Base-by-base conservation (phyloP, 1,140 invertebrate species). In the Elymnias hypermnestra region DNA sequence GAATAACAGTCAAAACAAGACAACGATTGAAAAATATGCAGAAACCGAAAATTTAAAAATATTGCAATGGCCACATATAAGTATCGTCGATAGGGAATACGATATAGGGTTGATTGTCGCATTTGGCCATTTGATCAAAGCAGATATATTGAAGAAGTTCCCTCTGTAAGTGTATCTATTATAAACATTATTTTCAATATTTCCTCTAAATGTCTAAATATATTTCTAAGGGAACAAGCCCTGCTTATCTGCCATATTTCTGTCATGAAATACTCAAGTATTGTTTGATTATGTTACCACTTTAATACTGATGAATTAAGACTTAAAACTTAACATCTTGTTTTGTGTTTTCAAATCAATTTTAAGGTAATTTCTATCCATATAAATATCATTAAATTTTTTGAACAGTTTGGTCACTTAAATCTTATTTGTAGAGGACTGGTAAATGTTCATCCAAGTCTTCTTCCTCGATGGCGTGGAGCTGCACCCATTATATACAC, bases 381-480 rank as follows among this genome's bases (percentile, higher is more conserved):
- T n/a, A n/a, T n/a, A n/a, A n/a, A n/a, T 10, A 33, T 22, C 18
- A 26, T 10, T 40, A 10, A 22, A 28, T n/a, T 12, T 12, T 12
- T 29, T 10, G 4, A 7, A 2, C 10, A 5, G 7, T 13, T 29
- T 29, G 13, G 10, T 28, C 9, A 25, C 23, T 25, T 26, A 26
- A 26, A 26, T 8, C 10, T 10, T 62, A 59, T 50, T 88, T 89
- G 55, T 64, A 97, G 95, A 78, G 97, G 97, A 8, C 95, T 97
- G 87, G 84, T 97, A 23, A 97, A 97, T 88, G 91, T 98, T 1
- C 97, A 99, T 86, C 94, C 92, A 6, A 97, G 95, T 83, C 72
- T 99, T 19, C 75, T 99, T 56, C 97, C 97, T 15, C 88, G 93
- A 51, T 99, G 96, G 95, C 87, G 97, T 78, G 97, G 97, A 19